phyloP scores from a whole-genome alignment of 2,113 vertebrate genomes.

The Scytalopus superciliaris region DNA sequence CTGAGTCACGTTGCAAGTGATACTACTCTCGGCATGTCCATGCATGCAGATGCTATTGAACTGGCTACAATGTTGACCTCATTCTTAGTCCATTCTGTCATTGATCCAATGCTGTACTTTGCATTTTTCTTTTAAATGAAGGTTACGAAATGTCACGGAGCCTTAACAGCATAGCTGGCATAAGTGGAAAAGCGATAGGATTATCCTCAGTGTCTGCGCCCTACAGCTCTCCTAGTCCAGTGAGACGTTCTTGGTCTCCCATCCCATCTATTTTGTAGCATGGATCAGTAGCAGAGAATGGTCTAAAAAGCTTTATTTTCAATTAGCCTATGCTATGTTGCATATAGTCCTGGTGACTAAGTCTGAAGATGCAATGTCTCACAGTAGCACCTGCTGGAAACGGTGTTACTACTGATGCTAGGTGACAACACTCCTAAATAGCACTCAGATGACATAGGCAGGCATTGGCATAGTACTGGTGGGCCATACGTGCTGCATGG shows the following conservation, averaged over 20 bases:
- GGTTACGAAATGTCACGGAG: slow-evolving; percentile 89
- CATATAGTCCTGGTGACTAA: slow-evolving; percentile 68
- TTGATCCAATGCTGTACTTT: slow-evolving; percentile 76
- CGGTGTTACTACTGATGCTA: slow-evolving; percentile 57
- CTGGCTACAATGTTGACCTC: slow-evolving; percentile 69
- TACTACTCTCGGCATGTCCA: slow-evolving; percentile 75
- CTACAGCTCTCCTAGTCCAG: slow-evolving; percentile 88
- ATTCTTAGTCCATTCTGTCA: slow-evolving; percentile 86
- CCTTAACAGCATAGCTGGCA: slow-evolving; percentile 88
- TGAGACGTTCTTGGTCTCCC: slow-evolving; percentile 88
- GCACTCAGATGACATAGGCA: slow-evolving; percentile 54
- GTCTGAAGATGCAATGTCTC: slow-evolving; percentile 68
- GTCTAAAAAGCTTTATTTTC: slow-evolving; percentile 72
- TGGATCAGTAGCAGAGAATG: slow-evolving; percentile 74
- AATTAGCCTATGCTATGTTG: slow-evolving; percentile 66
- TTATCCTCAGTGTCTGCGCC: slow-evolving; percentile 85
- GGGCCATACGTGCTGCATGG: slow-evolving; percentile 70
- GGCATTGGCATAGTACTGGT: slow-evolving; percentile 42
- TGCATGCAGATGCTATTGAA: slow-evolving; percentile 78
- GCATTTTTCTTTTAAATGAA: slow-evolving; percentile 87
- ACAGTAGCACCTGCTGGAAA: slow-evolving; percentile 55
- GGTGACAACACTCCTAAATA: slow-evolving; percentile 56
- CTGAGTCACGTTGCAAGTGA: slow-evolving; percentile 66
- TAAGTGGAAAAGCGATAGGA: slow-evolving; percentile 83
- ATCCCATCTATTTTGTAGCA: slow-evolving; percentile 89